These are phyloP conservation scores for Laupala kohalensis DNA, from an alignment of 1,140 invertebrate species.

Conservation along the genomic window DNA sequence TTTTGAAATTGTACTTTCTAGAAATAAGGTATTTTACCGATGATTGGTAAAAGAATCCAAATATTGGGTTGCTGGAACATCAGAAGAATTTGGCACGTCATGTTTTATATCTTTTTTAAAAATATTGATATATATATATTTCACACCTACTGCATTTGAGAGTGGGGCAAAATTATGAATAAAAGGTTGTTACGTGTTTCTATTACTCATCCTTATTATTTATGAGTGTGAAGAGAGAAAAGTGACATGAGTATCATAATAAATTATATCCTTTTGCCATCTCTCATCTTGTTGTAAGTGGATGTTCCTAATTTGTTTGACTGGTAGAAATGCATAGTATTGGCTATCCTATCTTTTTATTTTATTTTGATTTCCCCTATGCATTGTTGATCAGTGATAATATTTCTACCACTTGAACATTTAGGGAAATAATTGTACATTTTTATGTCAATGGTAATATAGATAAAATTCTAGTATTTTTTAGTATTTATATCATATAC, in stretches of 20 bases:
- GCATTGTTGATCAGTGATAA: slow-evolving; percentile 1
- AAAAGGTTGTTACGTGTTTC: not conserved
- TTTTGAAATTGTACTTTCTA: not conserved
- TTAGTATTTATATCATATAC: slow-evolving; percentile 15
- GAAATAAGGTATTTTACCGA: not conserved
- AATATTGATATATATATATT: not conserved
- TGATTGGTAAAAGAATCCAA: not conserved
- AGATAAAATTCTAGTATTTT: slow-evolving; percentile 3
- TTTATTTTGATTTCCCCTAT: not conserved
- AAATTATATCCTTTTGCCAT: not conserved
- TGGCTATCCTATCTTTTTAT: not conserved
- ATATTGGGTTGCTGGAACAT: not conserved
- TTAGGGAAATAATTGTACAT: slow-evolving; percentile 10
- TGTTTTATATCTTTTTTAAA: not conserved
- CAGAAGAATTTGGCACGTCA: not conserved
- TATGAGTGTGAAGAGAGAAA: not conserved
- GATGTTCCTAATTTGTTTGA: slow-evolving; percentile 12
- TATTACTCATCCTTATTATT: slow-evolving; percentile 4
- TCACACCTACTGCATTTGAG: not conserved
- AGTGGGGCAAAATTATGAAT: not conserved
- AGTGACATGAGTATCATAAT: not conserved
- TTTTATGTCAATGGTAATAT: slow-evolving; percentile 8
- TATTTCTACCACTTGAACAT: slow-evolving; percentile 13
- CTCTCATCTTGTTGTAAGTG: not conserved
- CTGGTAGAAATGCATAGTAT: slow-evolving; percentile 9